Conservation (phyloP, 2,888 invertebrate species). For the Hirudinaria manillensis region DNA sequence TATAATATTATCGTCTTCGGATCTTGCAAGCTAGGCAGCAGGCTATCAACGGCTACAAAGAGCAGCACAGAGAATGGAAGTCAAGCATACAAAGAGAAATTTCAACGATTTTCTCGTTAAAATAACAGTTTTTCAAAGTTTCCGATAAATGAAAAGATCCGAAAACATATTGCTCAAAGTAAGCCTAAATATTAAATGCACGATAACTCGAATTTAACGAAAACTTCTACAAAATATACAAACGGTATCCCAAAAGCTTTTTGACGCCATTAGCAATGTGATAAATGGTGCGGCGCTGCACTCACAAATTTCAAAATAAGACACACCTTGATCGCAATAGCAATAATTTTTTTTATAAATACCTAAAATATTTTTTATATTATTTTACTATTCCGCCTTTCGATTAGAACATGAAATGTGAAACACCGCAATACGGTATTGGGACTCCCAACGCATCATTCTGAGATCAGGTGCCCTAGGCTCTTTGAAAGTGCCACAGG, state of each 20-base stretch:
- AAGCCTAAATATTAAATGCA: background rate
- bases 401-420: background rate
- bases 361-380: background rate
- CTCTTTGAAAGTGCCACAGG: too few relatives aligned
- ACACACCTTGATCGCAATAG: conserved; percentile 12
- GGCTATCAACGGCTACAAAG: conserved; percentile 27
- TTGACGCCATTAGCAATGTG: conserved; percentile 18
- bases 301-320: background rate
- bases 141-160: background rate
- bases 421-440: too few relatives aligned
- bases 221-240: conserved; percentile 3
- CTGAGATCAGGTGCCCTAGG: too few relatives aligned
- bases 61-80: conserved; percentile 25
- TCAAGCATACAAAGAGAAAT: conserved; percentile 21
- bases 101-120: background rate
- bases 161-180: background rate
- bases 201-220: background rate
- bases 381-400: background rate
- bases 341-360: too few relatives aligned
- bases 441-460: too few relatives aligned
- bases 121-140: background rate
- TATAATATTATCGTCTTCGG: background rate
- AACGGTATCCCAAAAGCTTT: conserved; percentile 16
- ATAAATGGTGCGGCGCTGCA: conserved; percentile 11
- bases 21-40: conserved; percentile 20